These are phyloP conservation scores for Gobio gobio DNA, from an alignment of 2,113 vertebrate genomes.

Conservation along the genomic window DNA sequence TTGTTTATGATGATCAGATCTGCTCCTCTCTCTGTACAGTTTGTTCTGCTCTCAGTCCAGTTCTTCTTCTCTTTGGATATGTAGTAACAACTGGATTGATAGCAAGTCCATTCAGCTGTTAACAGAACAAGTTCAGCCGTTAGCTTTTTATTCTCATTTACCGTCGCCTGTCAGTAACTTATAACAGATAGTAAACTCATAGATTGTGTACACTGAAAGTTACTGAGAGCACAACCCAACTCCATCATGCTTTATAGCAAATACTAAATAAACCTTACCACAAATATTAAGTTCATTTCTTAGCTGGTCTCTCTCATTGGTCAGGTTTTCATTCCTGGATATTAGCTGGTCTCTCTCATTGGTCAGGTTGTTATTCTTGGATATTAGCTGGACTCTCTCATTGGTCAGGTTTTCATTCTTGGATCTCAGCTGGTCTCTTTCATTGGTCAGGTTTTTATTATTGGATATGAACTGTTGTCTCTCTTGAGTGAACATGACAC, in stretches of 20 bases:
- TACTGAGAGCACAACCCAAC: not conserved
- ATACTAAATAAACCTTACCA: not conserved
- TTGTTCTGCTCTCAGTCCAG: not conserved
- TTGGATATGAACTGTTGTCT: not conserved
- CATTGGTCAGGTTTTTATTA: not conserved
- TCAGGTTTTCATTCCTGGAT: not conserved
- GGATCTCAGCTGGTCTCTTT: not conserved
- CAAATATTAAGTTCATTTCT: not conserved
- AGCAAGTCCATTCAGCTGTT: not conserved
- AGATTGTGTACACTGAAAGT: too few species aligned
- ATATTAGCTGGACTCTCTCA: not conserved
- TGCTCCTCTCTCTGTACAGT: slow-evolving; percentile 19
- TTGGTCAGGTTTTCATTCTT: not conserved
- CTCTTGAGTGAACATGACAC: not conserved
- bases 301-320: not conserved
- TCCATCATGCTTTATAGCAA: not conserved
- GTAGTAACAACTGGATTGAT: not conserved
- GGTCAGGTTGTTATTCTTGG: not conserved
- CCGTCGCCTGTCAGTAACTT: not conserved
- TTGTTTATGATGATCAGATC: slow-evolving; percentile 28
- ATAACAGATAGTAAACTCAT: not conserved
- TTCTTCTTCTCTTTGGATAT: rapidly evolving
- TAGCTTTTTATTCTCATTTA: not conserved
- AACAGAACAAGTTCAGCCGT: not conserved
- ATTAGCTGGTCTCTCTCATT: not conserved